Conservation (phyloP, 1,140 invertebrate species). For the Lepidurus arcticus region DNA sequence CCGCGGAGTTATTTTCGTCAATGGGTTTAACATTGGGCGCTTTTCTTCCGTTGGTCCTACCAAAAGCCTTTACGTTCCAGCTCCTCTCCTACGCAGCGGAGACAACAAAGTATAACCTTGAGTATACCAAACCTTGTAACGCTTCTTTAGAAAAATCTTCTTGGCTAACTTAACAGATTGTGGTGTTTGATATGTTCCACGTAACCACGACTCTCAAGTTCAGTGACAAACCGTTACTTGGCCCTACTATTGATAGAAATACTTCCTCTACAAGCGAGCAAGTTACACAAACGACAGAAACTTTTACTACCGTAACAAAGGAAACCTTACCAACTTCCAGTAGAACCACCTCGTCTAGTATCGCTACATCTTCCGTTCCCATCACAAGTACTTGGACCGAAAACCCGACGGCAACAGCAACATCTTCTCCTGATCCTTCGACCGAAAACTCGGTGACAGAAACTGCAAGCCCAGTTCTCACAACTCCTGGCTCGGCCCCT, state of each 20-base stretch:
- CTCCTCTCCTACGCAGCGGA: constrained; percentile 44
- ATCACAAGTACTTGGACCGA: neutral
- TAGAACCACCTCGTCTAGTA: neutral
- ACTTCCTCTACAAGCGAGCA: neutral
- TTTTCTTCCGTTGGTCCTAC: constrained; percentile 50
- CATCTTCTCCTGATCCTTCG: neutral
- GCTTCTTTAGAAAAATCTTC: neutral
- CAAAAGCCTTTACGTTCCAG: constrained; percentile 49
- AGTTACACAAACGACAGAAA: neutral
- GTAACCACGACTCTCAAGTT: constrained; percentile 38
- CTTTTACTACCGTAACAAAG: neutral
- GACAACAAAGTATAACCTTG: constrained; percentile 43
- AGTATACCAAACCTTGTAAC: neutral
- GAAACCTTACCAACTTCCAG: neutral
- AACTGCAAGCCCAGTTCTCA: neutral
- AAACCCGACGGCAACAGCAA: neutral
- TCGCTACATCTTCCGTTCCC: neutral
- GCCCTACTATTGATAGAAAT: constrained; percentile 19
- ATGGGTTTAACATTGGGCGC: constrained; percentile 51
- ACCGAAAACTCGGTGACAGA: neutral
- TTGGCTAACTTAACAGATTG: constrained; percentile 38
- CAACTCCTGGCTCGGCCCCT: neutral
- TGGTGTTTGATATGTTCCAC: constrained; percentile 41
- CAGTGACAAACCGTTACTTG: constrained; percentile 38
- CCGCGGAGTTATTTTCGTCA: constrained; percentile 48